Evolutionary conservation across 2,797 vertebrate species (phyloP), one percentile per base, ranked within the genome.

Genomic region (Poecilia velifera): DNA sequence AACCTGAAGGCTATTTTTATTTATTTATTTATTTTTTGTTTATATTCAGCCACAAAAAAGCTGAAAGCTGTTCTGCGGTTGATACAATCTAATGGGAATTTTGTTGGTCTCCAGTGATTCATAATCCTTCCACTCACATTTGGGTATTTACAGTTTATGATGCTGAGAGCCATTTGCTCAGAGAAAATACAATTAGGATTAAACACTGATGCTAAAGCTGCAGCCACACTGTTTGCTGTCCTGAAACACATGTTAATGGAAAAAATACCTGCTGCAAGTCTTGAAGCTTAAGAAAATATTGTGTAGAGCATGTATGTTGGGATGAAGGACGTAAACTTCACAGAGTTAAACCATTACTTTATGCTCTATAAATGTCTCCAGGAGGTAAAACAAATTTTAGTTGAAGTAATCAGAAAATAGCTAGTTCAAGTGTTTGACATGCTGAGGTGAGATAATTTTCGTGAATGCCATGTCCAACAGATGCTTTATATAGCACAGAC

Each of bases 1-100:
- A 78, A 80, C 75, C 79, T 77, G 76, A 34, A 9, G 8, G 59
- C 34, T 62, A 76, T 0, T 76, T 87, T 71, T 41, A 1, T 87
- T 71, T 34, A 34, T 34, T 34, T 34, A 34, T 76, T 87, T 70
- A 13, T 45, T 13, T 2, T 51, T 74, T 47, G 74, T 84, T 85
- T 70, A 78, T 41, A 77, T 78, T 71, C 59, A 25, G 12, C 62
- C 2, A 76, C 72, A 59, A 76, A 22, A 22, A 12, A 78, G 36
- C 70, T 16, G 0, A 66, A 36, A 74, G 72, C 47, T 5, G 16
- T 4, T 3, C n/a, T 72, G 62, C 55, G 49, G 41, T 47, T 64
- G 7, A 71, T 55, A 46, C 0, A 31, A 57, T 25, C 36, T 31
- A 18, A 22, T 72, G 51, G 71, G 72, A 3, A 36, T 49, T 75